phyloP scores from a whole-genome alignment of 2,113 vertebrate species.

The Poicephalus gulielmi region DNA sequence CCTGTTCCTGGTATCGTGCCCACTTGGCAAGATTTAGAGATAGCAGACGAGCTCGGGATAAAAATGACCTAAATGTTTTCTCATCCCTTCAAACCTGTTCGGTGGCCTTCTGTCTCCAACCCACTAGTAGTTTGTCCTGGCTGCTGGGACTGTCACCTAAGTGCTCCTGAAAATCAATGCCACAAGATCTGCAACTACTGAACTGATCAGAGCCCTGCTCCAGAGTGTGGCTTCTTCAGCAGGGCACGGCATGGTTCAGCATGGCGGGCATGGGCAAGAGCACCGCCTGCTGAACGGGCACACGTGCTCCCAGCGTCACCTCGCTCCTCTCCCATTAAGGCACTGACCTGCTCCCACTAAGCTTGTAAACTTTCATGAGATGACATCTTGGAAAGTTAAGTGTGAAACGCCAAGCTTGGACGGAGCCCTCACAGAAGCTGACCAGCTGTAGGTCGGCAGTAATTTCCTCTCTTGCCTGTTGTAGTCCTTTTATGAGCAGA shows the following conservation, averaged over 20 bases:
- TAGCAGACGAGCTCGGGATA: conserved; percentile 56
- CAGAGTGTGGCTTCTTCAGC: rapidly evolving
- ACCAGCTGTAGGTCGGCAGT: neutral
- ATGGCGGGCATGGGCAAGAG: neutral
- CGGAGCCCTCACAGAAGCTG: neutral
- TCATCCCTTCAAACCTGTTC: conserved; percentile 57
- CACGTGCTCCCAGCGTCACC: neutral
- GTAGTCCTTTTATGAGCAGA: neutral
- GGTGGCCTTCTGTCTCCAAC: conserved; percentile 38
- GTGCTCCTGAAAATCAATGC: neutral
- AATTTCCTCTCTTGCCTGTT: neutral
- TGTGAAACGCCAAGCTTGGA: neutral
- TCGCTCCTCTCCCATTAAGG: neutral
- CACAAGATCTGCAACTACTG: neutral
- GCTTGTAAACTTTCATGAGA: conserved; percentile 10
- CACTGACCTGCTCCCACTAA: neutral
- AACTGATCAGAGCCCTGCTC: neutral
- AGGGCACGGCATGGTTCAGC: rapidly evolving
- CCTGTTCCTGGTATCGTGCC: conserved; percentile 50
- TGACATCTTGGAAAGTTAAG: neutral
- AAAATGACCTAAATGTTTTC: conserved; percentile 67
- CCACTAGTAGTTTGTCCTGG: neutral
- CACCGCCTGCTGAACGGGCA: neutral
- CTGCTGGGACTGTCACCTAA: neutral
- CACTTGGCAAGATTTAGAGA: conserved; percentile 56